Conservation (phyloP, 2,888 invertebrate genomes). For the Ornithoptera priamus region DNA sequence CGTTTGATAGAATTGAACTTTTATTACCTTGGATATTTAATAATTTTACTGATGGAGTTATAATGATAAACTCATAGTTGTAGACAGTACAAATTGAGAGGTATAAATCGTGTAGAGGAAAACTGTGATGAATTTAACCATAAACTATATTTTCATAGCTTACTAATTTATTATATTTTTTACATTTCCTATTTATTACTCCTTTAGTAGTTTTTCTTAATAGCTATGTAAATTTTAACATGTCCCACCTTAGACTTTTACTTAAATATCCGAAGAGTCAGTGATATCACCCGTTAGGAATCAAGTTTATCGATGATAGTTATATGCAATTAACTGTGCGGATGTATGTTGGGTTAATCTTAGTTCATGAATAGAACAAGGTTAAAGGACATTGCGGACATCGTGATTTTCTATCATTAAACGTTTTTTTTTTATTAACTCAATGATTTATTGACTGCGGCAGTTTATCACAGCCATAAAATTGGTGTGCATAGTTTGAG, state of each 20-base stretch:
- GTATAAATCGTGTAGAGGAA: conserved; percentile 10
- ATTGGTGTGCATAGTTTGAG: conserved; percentile 28
- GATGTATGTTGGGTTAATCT: conserved; percentile 33
- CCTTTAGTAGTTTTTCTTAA: no score
- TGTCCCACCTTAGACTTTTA: neutral
- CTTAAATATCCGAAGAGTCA: neutral
- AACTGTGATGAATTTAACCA: neutral
- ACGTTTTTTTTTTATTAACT: conserved; percentile 45
- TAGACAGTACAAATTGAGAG: conserved; percentile 9
- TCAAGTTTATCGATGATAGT: neutral
- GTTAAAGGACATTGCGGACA: conserved; percentile 46
- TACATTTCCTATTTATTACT: no score
- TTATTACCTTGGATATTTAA: conserved; percentile 22
- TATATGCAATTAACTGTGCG: neutral
- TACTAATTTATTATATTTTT: no score
- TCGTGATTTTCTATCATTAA: conserved; percentile 15
- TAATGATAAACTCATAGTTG: conserved; percentile 5
- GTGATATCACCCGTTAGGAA: neutral
- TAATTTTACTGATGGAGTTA: conserved; percentile 12
- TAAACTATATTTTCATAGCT: no score
- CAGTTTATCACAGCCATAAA: conserved; percentile 47
- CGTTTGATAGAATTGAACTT: conserved; percentile 14
- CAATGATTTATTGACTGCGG: conserved; percentile 56
- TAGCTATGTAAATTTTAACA: neutral
- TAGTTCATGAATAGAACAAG: conserved; percentile 50